Evolutionary conservation across 2,797 vertebrate genomes (phyloP), one percentile per base, ranked within the genome.

Genomic region (Oophaga sylvatica): DNA sequence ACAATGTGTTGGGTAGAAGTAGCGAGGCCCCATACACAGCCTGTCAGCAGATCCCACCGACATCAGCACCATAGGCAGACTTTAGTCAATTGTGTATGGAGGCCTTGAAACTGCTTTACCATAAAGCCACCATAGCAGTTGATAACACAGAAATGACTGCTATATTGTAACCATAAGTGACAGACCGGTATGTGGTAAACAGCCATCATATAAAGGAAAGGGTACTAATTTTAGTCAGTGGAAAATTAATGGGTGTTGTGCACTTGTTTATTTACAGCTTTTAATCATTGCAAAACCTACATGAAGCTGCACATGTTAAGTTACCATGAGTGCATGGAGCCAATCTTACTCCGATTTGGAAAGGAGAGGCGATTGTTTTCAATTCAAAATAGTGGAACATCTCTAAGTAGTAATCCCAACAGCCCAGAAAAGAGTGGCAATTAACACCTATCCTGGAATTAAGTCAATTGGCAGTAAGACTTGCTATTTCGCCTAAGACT

Each of bases 301-400:
- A n/a, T n/a, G 85, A 67, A 67, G 78, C 57, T 26, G 35, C 62
- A 81, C 19, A 62, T 16, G 19, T 56, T 65, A 8, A 22, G 17
- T n/a, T 19, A 3, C 59, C 60, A 76, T 77, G 60, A 81, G 83
- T 67, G 48, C 29, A 20, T 22, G 41, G 26, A 45, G 73, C 71
- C 17, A 48, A 83, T 65, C 77, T 60, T 60, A 5, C 26, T 56
- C 17, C n/a, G 31, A 57, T 70, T 79, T 29, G 48, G 20, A 87
- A 77, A 59, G 16, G 17, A 68, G 62, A 57, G 68, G 80, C 26
- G 84, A 89, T 86, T 83, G 88, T 89, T 89, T 89, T 86, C 84
- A 89, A 89, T 79, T 79, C 88, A 89, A 89, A 89, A 89, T 89
- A 89, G 73, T 89, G 88, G 84, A 89, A 89, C 88, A 89, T 89